These are phyloP conservation scores for Hestina assimilis DNA, from an alignment of 1,140 invertebrate genomes.

Conservation along the genomic window DNA sequence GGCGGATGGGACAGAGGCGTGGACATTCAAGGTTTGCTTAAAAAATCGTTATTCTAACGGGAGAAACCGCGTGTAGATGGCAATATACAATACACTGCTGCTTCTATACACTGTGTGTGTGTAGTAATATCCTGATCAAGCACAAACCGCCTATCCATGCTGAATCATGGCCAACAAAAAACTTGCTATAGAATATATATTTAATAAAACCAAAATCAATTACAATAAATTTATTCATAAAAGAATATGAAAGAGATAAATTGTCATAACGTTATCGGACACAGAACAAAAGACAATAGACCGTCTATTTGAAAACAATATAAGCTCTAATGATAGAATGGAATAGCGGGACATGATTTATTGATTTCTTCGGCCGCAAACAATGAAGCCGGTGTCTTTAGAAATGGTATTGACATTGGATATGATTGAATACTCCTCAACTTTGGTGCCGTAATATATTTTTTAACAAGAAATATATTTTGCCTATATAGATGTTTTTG, in stretches of 20 bases:
- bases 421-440: conserved; percentile 37
- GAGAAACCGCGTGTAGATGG: no score
- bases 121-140: no score
- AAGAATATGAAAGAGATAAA: conserved; percentile 39
- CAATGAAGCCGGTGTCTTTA: conserved; percentile 39
- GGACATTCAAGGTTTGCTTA: no score
- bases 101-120: no score
- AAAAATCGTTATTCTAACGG: no score
- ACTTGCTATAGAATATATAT: no score
- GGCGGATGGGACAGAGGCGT: no score
- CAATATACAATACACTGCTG: no score
- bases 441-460: neutral
- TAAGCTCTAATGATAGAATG: conserved; percentile 27
- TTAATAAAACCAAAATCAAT: no score
- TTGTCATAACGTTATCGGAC: conserved; percentile 29
- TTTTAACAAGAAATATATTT: neutral
- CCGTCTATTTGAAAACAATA: conserved; percentile 32
- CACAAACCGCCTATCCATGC: no score
- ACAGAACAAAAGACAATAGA: conserved; percentile 23
- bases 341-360: conserved; percentile 40
- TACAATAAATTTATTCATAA: neutral
- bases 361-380: conserved; percentile 41
- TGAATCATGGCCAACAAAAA: no score
- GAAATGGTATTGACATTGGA: conserved; percentile 34
- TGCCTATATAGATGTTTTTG: no score